Conservation (phyloP, 2,797 vertebrate species). For the Peromyscus aztecus region DNA sequence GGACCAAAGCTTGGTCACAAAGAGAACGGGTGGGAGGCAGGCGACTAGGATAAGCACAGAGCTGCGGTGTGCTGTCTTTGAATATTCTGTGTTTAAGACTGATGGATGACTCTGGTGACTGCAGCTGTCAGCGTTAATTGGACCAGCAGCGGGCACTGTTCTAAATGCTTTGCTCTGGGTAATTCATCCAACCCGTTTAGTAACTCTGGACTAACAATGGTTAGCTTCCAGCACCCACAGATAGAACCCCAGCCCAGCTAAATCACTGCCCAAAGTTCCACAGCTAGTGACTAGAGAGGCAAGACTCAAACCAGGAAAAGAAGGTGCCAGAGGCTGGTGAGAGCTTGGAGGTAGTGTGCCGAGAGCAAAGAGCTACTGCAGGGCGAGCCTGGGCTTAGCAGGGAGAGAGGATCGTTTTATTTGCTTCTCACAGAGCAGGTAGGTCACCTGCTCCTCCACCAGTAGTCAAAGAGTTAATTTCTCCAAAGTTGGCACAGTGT, state of each 20-base stretch:
- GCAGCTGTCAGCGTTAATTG: not conserved
- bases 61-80: not conserved
- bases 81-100: not conserved
- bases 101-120: not conserved
- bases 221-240: not conserved
- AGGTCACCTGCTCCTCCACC: not conserved
- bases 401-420: rapidly evolving
- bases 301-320: not conserved
- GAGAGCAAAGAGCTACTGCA: not conserved
- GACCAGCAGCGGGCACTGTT: not conserved
- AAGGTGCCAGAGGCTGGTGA: not conserved
- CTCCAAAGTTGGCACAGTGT: not conserved
- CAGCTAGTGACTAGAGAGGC: not conserved
- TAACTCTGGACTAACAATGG: not conserved
- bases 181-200: not conserved
- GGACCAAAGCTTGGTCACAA: not conserved
- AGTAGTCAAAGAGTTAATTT: not conserved
- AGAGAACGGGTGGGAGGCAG: not conserved
- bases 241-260: not conserved
- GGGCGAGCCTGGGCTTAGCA: too few species aligned
- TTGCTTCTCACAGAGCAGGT: not conserved
- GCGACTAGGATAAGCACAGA: not conserved
- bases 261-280: not conserved
- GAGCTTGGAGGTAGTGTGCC: not conserved
- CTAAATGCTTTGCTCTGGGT: not conserved